Conservation (phyloP, 53 echinoderm and acorn worm species). For the Henricia sp. region DNA sequence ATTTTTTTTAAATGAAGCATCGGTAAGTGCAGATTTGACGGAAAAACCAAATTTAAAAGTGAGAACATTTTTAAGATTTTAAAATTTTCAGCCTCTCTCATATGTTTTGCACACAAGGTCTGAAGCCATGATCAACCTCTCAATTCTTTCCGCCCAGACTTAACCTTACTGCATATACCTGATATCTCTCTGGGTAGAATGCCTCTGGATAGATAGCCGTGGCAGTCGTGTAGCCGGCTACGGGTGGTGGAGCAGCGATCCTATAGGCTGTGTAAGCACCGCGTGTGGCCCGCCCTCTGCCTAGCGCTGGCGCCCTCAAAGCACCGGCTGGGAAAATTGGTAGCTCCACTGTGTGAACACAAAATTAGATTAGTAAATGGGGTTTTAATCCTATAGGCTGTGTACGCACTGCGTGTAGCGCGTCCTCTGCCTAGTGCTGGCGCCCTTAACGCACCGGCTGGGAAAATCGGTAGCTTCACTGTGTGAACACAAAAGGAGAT, state of each 20-base stretch:
- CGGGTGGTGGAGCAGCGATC: slow-evolving; percentile 93
- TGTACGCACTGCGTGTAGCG: slow-evolving; percentile 87
- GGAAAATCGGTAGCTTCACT: slow-evolving; percentile 48
- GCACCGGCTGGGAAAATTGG: slow-evolving; percentile 68
- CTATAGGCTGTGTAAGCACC: slow-evolving; percentile 94
- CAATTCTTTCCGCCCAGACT: too few relatives aligned
- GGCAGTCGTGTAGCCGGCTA: slow-evolving; percentile 90
- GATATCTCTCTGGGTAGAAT: slow-evolving; percentile 94
- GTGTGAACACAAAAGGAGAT: background rate
- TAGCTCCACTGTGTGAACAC: background rate
- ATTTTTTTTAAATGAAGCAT: too few relatives aligned
- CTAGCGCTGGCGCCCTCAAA: slow-evolving; percentile 82
- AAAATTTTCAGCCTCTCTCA: too few relatives aligned
- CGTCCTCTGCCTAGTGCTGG: slow-evolving; percentile 93
- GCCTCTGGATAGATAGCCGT: slow-evolving; percentile 93
- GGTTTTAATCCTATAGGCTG: slow-evolving; percentile 91
- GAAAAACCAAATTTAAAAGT: too few relatives aligned
- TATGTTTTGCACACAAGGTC: too few relatives aligned
- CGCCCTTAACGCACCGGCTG: slow-evolving; percentile 80
- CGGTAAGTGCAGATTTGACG: too few relatives aligned
- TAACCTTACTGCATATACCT: slow-evolving; percentile 84
- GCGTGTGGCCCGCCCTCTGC: slow-evolving; percentile 92
- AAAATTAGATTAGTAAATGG: slow-evolving; percentile 37
- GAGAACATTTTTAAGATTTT: too few relatives aligned
- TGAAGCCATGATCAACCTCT: too few relatives aligned